A percentile compares a stretch with the other conserved stretches of the same genome.
These are phyloP conservation scores for Lipotes vexillifer DNA, from an alignment of 2,113 vertebrate genomes.

Conservation along the genomic window DNA sequence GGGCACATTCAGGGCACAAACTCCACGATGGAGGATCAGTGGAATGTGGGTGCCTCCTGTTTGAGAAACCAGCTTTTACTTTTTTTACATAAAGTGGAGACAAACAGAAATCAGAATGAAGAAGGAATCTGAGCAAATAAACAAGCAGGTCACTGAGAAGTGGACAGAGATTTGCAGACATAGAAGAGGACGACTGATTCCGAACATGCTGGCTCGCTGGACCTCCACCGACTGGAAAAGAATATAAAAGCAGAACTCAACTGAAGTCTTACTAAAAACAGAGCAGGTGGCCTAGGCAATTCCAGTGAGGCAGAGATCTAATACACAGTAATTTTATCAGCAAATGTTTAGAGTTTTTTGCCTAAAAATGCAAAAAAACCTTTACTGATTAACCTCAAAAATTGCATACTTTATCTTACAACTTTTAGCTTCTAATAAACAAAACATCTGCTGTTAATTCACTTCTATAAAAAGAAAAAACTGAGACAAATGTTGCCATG, in stretches of 20 bases:
- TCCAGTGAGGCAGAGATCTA: neutral
- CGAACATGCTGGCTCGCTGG: neutral
- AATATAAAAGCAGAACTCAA: neutral
- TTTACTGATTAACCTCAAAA: neutral
- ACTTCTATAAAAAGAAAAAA: neutral
- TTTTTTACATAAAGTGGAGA: neutral
- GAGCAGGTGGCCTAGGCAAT: neutral
- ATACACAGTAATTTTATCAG: neutral
- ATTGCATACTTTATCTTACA: neutral
- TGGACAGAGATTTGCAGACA: neutral
- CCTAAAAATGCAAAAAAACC: neutral
- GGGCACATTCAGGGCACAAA: neutral
- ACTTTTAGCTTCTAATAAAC: neutral
- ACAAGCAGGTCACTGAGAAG: neutral
- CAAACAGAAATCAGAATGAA: neutral
- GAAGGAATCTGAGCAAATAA: neutral
- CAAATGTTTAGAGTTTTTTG: neutral
- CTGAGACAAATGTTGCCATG: neutral
- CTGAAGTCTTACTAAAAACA: neutral
- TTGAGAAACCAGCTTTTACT: neutral
- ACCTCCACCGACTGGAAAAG: accelerated
- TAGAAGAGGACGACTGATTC: neutral
- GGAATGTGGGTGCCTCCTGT: neutral
- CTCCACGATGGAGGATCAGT: neutral
- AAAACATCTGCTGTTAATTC: neutral